Percentiles rank a stretch among this genome's conserved stretches.
These are phyloP conservation scores for Danio jaintianensis DNA, from an alignment of 2,797 vertebrate species.

Conservation along the genomic window DNA sequence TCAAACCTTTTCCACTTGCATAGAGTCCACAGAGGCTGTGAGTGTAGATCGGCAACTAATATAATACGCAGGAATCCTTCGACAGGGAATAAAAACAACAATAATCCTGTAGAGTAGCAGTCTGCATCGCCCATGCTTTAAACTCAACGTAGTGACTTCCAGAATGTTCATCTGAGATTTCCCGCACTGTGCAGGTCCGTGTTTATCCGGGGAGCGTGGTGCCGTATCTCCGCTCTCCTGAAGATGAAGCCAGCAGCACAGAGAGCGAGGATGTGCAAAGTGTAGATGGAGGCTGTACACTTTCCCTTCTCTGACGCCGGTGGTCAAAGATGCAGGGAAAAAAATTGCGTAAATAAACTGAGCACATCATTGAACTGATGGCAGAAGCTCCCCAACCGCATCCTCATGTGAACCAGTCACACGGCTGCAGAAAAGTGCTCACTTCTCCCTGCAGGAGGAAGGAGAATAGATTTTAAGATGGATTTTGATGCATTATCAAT, in stretches of 20 bases:
- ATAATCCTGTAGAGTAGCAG: conserved; percentile 25
- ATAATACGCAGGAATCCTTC: not conserved
- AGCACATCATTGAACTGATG: conserved; percentile 99
- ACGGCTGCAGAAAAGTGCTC: conserved; percentile 85
- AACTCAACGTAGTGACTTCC: conserved; percentile 57
- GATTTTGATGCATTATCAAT: too few species aligned
- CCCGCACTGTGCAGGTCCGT: not conserved
- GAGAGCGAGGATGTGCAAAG: conserved; percentile 33
- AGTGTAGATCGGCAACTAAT: not conserved
- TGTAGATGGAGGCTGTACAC: conserved; percentile 53
- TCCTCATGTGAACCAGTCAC: conserved; percentile 95
- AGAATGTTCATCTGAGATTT: conserved; percentile 29
- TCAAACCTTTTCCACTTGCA: conserved; percentile 63
- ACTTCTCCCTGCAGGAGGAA: conserved; percentile 76
- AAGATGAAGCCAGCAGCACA: conserved; percentile 55
- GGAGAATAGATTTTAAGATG: conserved; percentile 30
- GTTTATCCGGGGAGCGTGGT: conserved; percentile 11
- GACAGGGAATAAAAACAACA: conserved; percentile 10
- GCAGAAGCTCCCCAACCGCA: conserved; percentile 82
- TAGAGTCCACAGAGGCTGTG: conserved; percentile 59
- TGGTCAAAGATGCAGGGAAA: conserved; percentile 69
- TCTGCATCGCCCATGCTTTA: conserved; percentile 34
- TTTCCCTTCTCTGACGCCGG: conserved; percentile 56
- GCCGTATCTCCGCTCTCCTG: conserved; percentile 41
- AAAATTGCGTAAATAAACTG: conserved; percentile 83